Percentiles rank a stretch among this genome's conserved stretches.
Conservation (phyloP, 2,888 invertebrate genomes). For the Sphecodes monilicornis region DNA sequence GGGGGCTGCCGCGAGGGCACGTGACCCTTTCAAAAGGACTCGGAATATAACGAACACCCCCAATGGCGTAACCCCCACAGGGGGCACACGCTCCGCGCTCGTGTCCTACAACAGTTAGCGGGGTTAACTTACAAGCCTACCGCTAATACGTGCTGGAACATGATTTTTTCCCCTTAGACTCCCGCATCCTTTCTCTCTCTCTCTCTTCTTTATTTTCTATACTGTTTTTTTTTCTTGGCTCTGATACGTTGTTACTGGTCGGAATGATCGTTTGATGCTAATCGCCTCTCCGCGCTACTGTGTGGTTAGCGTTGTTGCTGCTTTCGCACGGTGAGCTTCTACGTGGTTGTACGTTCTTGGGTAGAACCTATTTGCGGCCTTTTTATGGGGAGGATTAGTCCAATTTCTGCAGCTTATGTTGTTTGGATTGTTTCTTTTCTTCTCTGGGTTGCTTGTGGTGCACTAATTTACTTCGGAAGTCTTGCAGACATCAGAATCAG, state of each 20-base stretch:
- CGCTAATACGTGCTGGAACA: slow-evolving; percentile 64
- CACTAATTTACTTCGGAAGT: no score
- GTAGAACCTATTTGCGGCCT: neutral
- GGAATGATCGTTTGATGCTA: slow-evolving; percentile 12
- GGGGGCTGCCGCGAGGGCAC: slow-evolving; percentile 78
- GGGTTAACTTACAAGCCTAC: slow-evolving; percentile 79
- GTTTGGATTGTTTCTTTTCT: no score
- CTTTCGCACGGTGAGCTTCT: slow-evolving; percentile 1
- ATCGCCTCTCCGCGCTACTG: neutral
- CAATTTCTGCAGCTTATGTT: neutral
- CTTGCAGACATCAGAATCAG: no score
- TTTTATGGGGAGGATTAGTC: neutral
- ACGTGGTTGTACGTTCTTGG: neutral
- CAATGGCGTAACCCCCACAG: slow-evolving; percentile 76
- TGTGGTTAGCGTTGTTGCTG: neutral
- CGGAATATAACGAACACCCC: slow-evolving; percentile 82
- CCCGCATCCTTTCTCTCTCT: neutral
- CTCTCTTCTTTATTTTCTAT: neutral
- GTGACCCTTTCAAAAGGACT: slow-evolving; percentile 80
- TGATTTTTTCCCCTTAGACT: slow-evolving; percentile 38
- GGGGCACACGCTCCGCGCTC: slow-evolving; percentile 70
- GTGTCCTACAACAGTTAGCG: slow-evolving; percentile 75
- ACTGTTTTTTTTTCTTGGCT: slow-evolving; percentile 1
- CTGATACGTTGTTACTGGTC: slow-evolving; percentile 14
- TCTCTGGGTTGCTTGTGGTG: no score